A percentile compares a stretch with the other conserved stretches of the same genome.
phyloP scores from a whole-genome alignment of 2,797 vertebrate genomes.

The Phataginus tricuspis region DNA sequence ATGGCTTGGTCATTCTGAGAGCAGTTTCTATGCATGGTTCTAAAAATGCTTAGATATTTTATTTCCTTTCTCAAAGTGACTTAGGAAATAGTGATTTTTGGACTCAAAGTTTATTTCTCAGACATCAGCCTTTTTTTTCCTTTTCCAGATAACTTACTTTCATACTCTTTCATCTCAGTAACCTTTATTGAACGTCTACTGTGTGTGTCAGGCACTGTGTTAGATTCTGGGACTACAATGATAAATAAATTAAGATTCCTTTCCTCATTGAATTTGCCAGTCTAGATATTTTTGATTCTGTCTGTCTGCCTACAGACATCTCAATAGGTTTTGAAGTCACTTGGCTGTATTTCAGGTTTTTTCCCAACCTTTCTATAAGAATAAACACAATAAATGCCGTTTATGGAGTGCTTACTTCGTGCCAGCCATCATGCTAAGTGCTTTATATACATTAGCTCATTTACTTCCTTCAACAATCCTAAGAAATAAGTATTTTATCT shows the following conservation, averaged over 20 bases:
- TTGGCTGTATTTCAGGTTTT: constrained; percentile 16
- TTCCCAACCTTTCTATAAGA: constrained; percentile 10
- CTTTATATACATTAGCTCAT: constrained; percentile 8
- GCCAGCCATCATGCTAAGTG: background rate
- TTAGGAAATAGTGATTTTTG: constrained; percentile 47
- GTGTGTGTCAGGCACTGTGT: background rate
- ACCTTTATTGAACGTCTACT: constrained; percentile 23
- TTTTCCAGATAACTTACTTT: constrained; percentile 30
- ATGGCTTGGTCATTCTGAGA: background rate
- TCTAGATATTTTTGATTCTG: constrained; percentile 19
- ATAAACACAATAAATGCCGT: background rate
- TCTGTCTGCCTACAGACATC: background rate
- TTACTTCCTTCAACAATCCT: constrained; percentile 24
- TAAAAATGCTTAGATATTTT: constrained; percentile 42
- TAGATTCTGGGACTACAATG: background rate
- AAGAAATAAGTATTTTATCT: constrained; percentile 40
- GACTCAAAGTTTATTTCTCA: constrained; percentile 20
- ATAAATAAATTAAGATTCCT: constrained; percentile 34
- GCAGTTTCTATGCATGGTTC: constrained; percentile 30
- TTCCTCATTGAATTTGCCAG: constrained; percentile 45
- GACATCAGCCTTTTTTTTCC: background rate
- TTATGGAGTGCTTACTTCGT: constrained; percentile 21
- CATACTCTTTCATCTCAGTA: background rate
- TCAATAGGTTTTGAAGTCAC: constrained; percentile 46
- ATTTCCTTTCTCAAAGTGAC: constrained; percentile 32